Evolutionary conservation across 1,140 invertebrate species (phyloP).

Genomic region (Drosophila subobscura): DNA sequence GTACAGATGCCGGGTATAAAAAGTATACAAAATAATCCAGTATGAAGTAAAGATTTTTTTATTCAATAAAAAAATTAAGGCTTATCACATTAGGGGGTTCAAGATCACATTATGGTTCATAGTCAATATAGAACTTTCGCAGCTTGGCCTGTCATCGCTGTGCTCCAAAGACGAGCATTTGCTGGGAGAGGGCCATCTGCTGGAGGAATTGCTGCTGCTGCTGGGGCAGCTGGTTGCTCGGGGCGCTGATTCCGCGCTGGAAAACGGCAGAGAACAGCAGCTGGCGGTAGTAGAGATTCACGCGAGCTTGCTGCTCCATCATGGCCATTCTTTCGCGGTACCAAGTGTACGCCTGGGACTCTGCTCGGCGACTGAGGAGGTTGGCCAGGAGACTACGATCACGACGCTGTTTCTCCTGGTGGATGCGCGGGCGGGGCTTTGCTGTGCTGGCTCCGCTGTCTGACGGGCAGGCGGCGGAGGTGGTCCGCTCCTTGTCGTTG

Average conservation of each 20-base stretch:
- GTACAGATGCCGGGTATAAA: background rate
- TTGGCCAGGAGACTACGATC: constrained; percentile 68
- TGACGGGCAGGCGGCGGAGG: background rate
- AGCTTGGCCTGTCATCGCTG: constrained; percentile 11
- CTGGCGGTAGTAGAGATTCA: constrained; percentile 61
- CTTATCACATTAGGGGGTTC: constrained; percentile 17
- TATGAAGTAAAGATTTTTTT: constrained; percentile 12
- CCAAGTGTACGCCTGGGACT: constrained; percentile 43
- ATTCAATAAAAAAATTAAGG: constrained; percentile 53
- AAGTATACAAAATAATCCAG: no score
- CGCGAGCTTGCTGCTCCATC: constrained; percentile 60
- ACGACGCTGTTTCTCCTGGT: constrained; percentile 62
- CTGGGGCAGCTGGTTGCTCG: constrained; percentile 26
- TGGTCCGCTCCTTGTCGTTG: constrained; percentile 49
- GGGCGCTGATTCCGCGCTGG: constrained; percentile 32
- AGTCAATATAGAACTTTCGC: constrained; percentile 4
- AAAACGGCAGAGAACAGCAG: constrained; percentile 53
- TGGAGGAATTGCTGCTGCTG: constrained; percentile 56
- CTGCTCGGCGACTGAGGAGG: constrained; percentile 53
- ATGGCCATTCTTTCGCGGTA: constrained; percentile 54
- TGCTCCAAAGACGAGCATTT: constrained; percentile 61
- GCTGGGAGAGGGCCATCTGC: constrained; percentile 67
- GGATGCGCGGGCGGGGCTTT: constrained; percentile 40
- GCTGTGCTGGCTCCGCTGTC: constrained; percentile 24
- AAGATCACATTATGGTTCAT: constrained; percentile 62